These are phyloP conservation scores for Haliclona indistincta DNA, from an alignment of 37 sponge, comb jelly and placozoan species.

Conservation along the genomic window DNA sequence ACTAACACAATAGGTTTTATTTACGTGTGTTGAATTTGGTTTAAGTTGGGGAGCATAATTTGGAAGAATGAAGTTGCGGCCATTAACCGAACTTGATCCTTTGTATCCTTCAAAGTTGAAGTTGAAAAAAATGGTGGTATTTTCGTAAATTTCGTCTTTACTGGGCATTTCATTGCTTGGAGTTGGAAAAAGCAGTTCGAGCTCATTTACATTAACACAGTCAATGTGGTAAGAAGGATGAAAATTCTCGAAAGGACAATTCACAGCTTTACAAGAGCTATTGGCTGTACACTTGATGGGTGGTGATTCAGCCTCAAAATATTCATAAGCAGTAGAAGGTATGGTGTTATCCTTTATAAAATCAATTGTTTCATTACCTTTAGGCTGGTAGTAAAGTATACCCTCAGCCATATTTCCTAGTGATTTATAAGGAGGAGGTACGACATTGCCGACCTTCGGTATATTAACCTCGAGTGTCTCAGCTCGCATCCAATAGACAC, in stretches of 20 bases:
- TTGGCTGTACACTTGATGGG: constrained; percentile 1
- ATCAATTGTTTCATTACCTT: too few species aligned
- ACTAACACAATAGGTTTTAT: too few species aligned
- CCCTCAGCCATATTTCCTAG: constrained; percentile 18
- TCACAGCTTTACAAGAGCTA: constrained; percentile 32
- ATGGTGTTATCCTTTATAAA: too few species aligned
- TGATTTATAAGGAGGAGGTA: background rate
- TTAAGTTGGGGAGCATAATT: background rate
- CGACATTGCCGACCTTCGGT: background rate
- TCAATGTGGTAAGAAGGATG: constrained; percentile 27
- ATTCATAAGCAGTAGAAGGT: constrained; percentile 12
- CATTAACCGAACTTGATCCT: constrained; percentile 38
- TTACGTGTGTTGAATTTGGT: background rate
- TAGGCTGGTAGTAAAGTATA: constrained; percentile 34
- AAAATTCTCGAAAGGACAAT: constrained; percentile 62
- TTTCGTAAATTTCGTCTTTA: background rate
- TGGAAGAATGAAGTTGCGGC: constrained; percentile 29
- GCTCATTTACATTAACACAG: constrained; percentile 32
- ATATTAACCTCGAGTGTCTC: constrained; percentile 40
- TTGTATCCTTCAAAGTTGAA: constrained; percentile 30
- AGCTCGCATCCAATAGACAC: constrained; percentile 27
- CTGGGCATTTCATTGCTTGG: constrained; percentile 33
- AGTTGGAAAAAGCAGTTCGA: constrained; percentile 14
- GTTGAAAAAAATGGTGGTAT: constrained; percentile 12
- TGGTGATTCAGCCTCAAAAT: background rate